phyloP scores from a whole-genome alignment of 1,140 invertebrate species.

The Drosophila oshimai region DNA sequence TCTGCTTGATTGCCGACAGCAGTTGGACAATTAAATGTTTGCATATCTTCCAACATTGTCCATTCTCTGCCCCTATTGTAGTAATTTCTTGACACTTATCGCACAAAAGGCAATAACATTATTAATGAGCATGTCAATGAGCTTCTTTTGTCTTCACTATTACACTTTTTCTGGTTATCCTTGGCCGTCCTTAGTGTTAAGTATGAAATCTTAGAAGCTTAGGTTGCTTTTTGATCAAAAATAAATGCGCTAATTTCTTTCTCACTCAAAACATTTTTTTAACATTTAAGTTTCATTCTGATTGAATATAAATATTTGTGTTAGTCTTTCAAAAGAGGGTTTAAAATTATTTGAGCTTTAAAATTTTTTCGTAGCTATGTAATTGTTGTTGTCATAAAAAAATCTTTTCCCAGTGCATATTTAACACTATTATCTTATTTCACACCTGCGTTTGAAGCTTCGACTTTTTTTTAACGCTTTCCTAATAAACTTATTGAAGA shows the following conservation, averaged over 20 bases:
- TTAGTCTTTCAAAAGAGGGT: too few relatives aligned
- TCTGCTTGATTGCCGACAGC: slow-evolving; percentile 70
- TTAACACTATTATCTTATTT: too few relatives aligned
- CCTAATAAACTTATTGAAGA: too few relatives aligned
- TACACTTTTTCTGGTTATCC: slow-evolving; percentile 28
- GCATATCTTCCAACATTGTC: slow-evolving; percentile 51
- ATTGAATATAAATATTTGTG: background rate
- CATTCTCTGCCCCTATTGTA: slow-evolving; percentile 55
- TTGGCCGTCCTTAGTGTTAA: slow-evolving; percentile 28
- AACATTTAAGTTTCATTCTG: background rate
- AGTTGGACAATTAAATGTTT: slow-evolving; percentile 78
- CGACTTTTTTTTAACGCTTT: too few relatives aligned
- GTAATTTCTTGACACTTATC: slow-evolving; percentile 81
- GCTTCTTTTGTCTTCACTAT: slow-evolving; percentile 60
- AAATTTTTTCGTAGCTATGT: too few relatives aligned
- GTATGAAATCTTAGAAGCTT: slow-evolving; percentile 14
- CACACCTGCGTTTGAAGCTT: too few relatives aligned
- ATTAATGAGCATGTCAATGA: slow-evolving; percentile 81
- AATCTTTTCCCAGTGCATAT: too few relatives aligned
- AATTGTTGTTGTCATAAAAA: too few relatives aligned
- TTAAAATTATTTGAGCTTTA: too few relatives aligned
- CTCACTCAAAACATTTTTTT: background rate
- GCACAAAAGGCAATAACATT: slow-evolving; percentile 81
- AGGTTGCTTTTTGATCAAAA: slow-evolving; percentile 13
- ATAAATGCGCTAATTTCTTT: background rate